Evolutionary conservation across 1,140 invertebrate species (phyloP), one percentile per base, ranked within the genome.

Genomic region (Heliconius melpomene): DNA sequence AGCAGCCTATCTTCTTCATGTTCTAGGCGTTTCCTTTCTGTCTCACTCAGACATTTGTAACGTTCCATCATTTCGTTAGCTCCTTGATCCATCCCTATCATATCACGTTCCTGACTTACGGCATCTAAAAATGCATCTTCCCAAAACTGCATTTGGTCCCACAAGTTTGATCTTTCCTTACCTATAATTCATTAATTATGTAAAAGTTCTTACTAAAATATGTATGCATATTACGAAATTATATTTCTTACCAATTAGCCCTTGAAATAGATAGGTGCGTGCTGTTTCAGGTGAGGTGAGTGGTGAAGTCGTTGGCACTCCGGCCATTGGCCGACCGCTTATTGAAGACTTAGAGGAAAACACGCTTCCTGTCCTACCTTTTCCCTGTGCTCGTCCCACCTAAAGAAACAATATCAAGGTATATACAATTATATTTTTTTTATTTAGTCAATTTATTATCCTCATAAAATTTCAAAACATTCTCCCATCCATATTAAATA

Each of bases 131-230:
- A 99, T 0, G 98, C 98, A 93, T 99, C 99, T 94, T 99, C 99
- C 99, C 99, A 99, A 94, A 99, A 99, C 89, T 99, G 98, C 98
- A 99, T 99, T 95, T 99, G 98, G 93, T 99, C 99, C 99, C 99
- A 99, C n/a, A 99, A 92, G 52, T 96, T 96, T 6, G 97, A 97
- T 83, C 98, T 95, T 79, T 95, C 94, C 87, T 95, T 95, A 40
- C 94, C 94, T 95, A 73, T 29, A 80, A 78, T 29, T 29, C 9
- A 18, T 7, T 72, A 20, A 36, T 36, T 36, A 0, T 36, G 32
- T 36, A 36, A 36, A 7, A 36, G 6, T 36, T 36, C 0, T 36
- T 36, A 36, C 6, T 36, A 46, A 46, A 46, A 46, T 46, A 46
- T 46, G 40, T 46, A 46, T 46, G 16, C 16, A 46, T 46, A 20